Evolutionary conservation across 2,113 vertebrate genomes (phyloP).

Genomic region (Calyptomena viridis): DNA sequence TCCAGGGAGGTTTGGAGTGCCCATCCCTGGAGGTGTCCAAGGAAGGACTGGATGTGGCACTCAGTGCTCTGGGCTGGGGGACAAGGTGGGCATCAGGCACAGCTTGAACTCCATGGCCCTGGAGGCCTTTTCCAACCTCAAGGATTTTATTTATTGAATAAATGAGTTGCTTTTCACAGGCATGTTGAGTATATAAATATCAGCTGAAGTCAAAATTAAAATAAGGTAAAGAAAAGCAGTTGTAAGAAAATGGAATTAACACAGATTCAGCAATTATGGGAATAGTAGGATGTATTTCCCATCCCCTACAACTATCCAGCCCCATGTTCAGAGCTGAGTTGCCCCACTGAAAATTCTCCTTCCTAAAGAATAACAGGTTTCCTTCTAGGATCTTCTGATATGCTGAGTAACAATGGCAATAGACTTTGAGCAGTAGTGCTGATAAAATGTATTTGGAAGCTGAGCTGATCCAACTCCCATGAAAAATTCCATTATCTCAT

Average conservation of each 20-base stretch:
- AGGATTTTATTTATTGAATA: neutral
- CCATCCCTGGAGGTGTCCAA: neutral
- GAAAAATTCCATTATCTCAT: neutral
- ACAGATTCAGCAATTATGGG: neutral
- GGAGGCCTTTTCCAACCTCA: neutral
- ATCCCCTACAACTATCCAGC: neutral
- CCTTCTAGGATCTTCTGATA: neutral
- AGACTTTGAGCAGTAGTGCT: neutral
- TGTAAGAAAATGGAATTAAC: neutral
- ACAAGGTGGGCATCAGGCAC: neutral
- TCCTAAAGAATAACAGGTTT: neutral
- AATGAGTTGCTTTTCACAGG: neutral
- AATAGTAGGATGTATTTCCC: neutral
- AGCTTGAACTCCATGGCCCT: neutral
- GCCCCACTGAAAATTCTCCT: neutral
- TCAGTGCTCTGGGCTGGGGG: neutral
- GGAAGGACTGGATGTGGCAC: neutral
- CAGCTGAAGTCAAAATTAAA: neutral
- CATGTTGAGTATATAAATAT: neutral
- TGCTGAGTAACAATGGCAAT: neutral
- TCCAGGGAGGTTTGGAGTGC: neutral
- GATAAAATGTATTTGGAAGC: neutral
- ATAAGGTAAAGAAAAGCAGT: neutral
- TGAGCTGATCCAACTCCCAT: neutral
- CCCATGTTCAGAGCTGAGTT: neutral